Percentiles rank a stretch among this genome's conserved stretches.
Conservation (phyloP, 1,140 invertebrate species). For the Aradophagus sp. region DNA sequence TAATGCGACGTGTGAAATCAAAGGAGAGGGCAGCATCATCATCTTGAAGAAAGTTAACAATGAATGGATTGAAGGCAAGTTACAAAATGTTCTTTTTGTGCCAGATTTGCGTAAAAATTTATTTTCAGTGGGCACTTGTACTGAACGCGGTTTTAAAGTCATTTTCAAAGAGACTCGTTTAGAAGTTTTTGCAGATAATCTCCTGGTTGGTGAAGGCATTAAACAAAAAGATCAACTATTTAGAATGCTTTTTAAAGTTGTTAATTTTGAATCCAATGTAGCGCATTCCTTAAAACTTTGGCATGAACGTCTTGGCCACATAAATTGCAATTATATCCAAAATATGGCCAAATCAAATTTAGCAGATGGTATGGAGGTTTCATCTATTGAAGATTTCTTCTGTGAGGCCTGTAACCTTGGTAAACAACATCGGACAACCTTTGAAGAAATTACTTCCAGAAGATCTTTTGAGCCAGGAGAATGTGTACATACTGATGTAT, state of each 20-base stretch:
- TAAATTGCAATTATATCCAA: constrained; percentile 11
- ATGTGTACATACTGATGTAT: constrained; percentile 18
- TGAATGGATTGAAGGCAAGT: constrained; percentile 17
- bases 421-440: constrained; percentile 2
- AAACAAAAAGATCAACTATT: constrained; percentile 8
- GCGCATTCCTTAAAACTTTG: constrained; percentile 2
- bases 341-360: constrained; percentile 10
- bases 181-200: constrained; percentile 6
- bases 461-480: constrained; percentile 13
- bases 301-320: constrained; percentile 21
- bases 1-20: constrained; percentile 16
- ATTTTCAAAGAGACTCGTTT: constrained; percentile 3
- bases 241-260: constrained; percentile 15
- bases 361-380: constrained; percentile 1
- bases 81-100: constrained; percentile 27
- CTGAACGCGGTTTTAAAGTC: constrained; percentile 8
- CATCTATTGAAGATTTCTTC: constrained; percentile 10
- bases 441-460: background rate
- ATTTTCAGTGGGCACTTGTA: constrained; percentile 23
- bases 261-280: constrained; percentile 6
- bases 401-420: constrained; percentile 17
- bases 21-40: constrained; percentile 17
- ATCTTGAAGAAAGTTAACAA: constrained; percentile 14
- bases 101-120: constrained; percentile 16
- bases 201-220: constrained; percentile 5